Conservation (phyloP, 2,797 vertebrate species). For the Pseudocheirus occidentalis region DNA sequence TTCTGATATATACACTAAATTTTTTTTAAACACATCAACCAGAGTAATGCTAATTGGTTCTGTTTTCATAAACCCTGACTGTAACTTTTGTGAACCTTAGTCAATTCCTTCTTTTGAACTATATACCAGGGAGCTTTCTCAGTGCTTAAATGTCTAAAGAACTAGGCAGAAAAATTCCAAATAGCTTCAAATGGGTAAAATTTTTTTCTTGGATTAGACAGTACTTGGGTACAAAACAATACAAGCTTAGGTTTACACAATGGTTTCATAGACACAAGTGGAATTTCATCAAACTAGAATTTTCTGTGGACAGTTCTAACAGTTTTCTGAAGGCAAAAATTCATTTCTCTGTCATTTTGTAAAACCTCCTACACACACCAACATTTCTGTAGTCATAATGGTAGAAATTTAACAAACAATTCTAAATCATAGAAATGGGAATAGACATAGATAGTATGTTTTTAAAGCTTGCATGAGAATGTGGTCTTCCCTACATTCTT, state of each 20-base stretch:
- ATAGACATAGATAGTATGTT: conserved; percentile 55
- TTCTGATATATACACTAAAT: not conserved
- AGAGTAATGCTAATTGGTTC: not conserved
- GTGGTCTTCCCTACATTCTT: conserved; percentile 56
- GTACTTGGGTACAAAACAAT: conserved; percentile 48
- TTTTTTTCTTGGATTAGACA: conserved; percentile 63
- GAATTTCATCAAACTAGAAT: conserved; percentile 42
- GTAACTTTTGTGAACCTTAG: not conserved
- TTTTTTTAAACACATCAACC: no score
- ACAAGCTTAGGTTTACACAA: conserved; percentile 54
- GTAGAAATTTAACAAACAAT: conserved; percentile 70
- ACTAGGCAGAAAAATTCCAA: conserved; percentile 27
- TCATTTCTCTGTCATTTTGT: conserved; percentile 59
- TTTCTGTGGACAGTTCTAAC: conserved; percentile 62
- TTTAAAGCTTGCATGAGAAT: conserved; percentile 64
- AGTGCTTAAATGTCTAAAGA: conserved; percentile 21
- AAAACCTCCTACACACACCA: conserved; percentile 65
- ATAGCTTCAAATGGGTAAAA: conserved; percentile 60
- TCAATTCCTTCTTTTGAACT: not conserved
- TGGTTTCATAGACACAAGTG: conserved; percentile 47
- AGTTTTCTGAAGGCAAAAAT: conserved; percentile 66
- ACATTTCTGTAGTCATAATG: conserved; percentile 70
- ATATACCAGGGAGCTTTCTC: not conserved
- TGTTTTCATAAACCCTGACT: not conserved
- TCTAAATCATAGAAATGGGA: conserved; percentile 65